Percentiles rank a stretch among this genome's conserved stretches.
Conservation (phyloP, 2,797 vertebrate genomes). For the Glyptemys insculpta region DNA sequence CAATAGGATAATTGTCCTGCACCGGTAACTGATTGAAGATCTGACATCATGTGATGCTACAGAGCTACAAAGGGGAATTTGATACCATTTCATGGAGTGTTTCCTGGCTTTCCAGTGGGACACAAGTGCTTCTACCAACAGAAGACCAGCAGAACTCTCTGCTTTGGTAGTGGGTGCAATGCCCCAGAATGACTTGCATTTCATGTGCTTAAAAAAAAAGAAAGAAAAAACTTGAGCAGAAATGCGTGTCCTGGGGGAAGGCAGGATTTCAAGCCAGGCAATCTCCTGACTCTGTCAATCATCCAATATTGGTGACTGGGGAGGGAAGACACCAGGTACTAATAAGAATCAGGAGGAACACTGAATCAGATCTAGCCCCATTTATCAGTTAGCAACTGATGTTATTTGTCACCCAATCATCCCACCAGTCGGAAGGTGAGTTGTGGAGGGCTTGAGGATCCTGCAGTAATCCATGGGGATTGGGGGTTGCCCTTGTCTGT, state of each 20-base stretch:
- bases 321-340: neutral
- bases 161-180: neutral
- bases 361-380: neutral
- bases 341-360: neutral
- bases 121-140: neutral
- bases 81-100: rapidly evolving
- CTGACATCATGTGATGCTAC: neutral
- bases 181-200: neutral
- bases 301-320: neutral
- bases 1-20: neutral
- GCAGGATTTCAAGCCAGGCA: neutral
- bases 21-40: neutral
- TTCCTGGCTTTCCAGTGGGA: neutral
- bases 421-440: neutral
- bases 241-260: neutral
- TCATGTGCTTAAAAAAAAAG: neutral
- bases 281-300: neutral
- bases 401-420: neutral
- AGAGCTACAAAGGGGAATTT: neutral
- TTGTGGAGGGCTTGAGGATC: neutral
- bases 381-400: neutral
- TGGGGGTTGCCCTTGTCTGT: neutral
- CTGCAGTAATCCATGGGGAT: neutral
- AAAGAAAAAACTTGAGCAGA: neutral
- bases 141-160: neutral